Evolutionary conservation across 1,140 invertebrate species (phyloP), one percentile per base, ranked within the genome.

Genomic region (Nixonia krombeini): DNA sequence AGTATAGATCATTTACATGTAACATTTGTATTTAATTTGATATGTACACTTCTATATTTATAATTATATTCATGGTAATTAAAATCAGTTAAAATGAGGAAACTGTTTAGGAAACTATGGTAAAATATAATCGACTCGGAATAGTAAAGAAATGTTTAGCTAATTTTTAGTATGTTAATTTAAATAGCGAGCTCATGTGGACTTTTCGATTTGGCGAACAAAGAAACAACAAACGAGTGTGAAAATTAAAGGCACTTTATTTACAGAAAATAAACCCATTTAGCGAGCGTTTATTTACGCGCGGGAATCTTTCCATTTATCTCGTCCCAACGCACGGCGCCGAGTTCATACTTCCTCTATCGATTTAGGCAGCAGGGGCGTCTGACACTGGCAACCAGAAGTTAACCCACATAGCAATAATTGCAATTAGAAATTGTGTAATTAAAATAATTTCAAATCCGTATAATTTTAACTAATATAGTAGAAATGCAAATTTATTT

Each of bases 281-380:
- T 46, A 49, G 35, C 44, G 13, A 10, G 17, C 23, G 31, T 49
- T 58, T 55, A 56, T 69, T 69, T 69, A 55, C 52, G 28, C 57
- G 49, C 53, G 53, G n/a, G 28, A 67, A 52, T 28, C 33, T 56
- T 61, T 64, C 26, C 41, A 46, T 59, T 69, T 53, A 59, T 65
- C 61, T 58, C 51, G 52, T 51, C 56, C 23, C 53, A 50, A 61
- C 58, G 38, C 45, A 49, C 46, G 52, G 50, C 47, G 44, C 68
- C 56, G 44, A 49, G 52, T 53, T 62, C 49, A 53, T 50, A 56
- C 51, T 69, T 62, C 56, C 61, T 65, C 47, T 68, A 68, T 62
- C 58, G 65, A 68, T 68, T 68, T 62, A 64, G 47, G 56, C 53
- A 64, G 29, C 59, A 59, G 55, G 51, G 51, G 40, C 47, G 61